Base-by-base conservation (phyloP, 2,113 vertebrate species). In the Sander lucioperca region DNA sequence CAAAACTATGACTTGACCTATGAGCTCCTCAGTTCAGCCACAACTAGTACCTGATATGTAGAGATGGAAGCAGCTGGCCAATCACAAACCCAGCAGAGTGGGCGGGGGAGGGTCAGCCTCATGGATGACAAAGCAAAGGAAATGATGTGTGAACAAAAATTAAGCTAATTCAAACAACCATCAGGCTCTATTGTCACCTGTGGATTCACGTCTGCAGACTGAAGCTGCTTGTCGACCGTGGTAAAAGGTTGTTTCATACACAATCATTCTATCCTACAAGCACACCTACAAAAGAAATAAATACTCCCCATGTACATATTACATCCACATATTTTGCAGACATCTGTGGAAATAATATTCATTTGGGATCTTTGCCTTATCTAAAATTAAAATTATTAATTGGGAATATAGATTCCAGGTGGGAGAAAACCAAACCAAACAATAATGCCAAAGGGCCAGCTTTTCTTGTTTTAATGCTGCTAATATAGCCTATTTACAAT, bases 401-500 rank as follows among this genome's bases (percentile, higher is more conserved):
- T 72, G 23, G 30, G 78, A 92, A 86, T 78, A 61, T 13, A 66
- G 74, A 85, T 53, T 86, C 69, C 51, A 74, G 45, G 67, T 75
- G 72, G 82, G 85, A 79, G 50, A 58, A 79, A 81, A 66, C 13
- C 6, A 16, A 74, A 68, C 4, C 23, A 82, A 85, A 67, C 25
- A 15, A 79, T 6, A 75, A 79, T 12, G 58, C 66, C 74, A 78
- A 73, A 84, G 53, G 84, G 75, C 87, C 89, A 89, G 82, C 74
- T 84, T 69, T 62, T 79, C 45, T 88, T 77, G 16, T 85, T 82
- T 71, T 64, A 92, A 85, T 88, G 86, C 91, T 82, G 91, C 92
- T 94, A 90, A 91, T 74, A 57, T 81, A 94, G 94, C 89, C 43
- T 95, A 95, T 95, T 93, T 95, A 95, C 95, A 95, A 79, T 94